These are phyloP conservation scores for Trissolcus brochymenae DNA, from an alignment of 2,888 invertebrate genomes.

Conservation along the genomic window DNA sequence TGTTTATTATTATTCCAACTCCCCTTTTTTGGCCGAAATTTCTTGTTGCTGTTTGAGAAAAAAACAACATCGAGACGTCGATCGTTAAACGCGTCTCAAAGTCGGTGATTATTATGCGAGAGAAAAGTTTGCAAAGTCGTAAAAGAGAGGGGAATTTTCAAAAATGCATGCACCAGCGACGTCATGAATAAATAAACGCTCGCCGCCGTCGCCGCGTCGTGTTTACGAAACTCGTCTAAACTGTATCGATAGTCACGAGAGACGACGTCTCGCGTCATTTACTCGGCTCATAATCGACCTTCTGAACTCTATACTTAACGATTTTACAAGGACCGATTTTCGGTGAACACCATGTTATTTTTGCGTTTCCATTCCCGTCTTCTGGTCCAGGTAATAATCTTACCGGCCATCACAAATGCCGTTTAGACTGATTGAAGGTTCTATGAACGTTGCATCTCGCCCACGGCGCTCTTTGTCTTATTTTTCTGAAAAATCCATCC, in stretches of 20 bases:
- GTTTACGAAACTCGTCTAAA: slow-evolving; percentile 55
- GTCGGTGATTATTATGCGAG: background rate
- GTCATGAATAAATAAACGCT: slow-evolving; percentile 52
- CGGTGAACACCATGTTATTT: slow-evolving; percentile 63
- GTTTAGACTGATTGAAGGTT: slow-evolving; percentile 75
- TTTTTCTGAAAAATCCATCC: slow-evolving; percentile 3
- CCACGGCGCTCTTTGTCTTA: slow-evolving; percentile 37
- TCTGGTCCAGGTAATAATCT: slow-evolving; percentile 63
- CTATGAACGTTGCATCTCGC: slow-evolving; percentile 68
- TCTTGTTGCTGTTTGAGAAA: background rate
- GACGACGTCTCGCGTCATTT: slow-evolving; percentile 52
- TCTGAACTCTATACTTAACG: slow-evolving; percentile 62
- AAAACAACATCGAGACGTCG: background rate
- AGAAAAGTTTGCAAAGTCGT: background rate
- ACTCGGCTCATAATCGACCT: slow-evolving; percentile 59
- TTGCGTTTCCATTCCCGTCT: slow-evolving; percentile 64
- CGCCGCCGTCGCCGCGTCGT: slow-evolving; percentile 16
- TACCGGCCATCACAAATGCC: slow-evolving; percentile 68
- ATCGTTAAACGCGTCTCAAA: background rate
- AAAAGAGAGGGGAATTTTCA: too few relatives aligned
- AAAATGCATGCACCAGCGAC: background rate
- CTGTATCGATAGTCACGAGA: slow-evolving; percentile 56
- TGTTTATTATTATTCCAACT: background rate
- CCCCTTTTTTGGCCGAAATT: too few relatives aligned
- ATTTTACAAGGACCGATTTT: slow-evolving; percentile 63